Evolutionary conservation across 2,888 invertebrate species (phyloP), one percentile per base, ranked within the genome.

Genomic region (Lasioglossum zephyrum): DNA sequence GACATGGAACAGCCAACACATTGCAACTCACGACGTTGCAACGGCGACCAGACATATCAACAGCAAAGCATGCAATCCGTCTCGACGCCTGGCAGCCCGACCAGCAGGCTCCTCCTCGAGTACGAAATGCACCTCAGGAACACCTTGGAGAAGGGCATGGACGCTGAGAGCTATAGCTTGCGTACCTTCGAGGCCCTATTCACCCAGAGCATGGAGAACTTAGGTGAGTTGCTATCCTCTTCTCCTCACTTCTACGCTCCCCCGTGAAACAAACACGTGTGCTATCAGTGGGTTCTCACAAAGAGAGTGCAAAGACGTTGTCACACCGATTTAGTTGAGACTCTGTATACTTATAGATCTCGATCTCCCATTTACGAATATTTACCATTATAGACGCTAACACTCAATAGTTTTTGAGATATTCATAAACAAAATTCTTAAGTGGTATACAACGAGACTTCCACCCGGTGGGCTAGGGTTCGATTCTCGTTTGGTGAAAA

Each of bases 101-200:
- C 98, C 77, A 97, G 98, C 91, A 96, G 98, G 41, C 96, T 99
- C 16, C 96, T 99, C 39, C 96, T 98, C 85, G 98, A 99, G 95
- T 99, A 99, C 93, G 99, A 99, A 96, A 98, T 98, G 98, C 98
- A 99, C 95, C 96, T 99, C 81, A 96, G 98, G 87, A 99, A 99
- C 94, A 98, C 98, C 0, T 96, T 99, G 87, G 98, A 98, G 88
- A 98, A 98, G 95, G 99, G 98, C 90, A 98, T 98, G 98, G 99
- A 99, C 93, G 98, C 98, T 11, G 98, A 99, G 95, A 98, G 98
- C 95, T 98, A 98, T 95, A 98, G 98, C 95, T 96, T 99, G 90
- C 98, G 99, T 94, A 99, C 99, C 1, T 99, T 99, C 93, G 98
- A 99, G 95, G 98, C 98, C 82, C 96, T 99, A 86, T 96, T 99